Evolutionary conservation across 2,113 vertebrate species (phyloP).

Genomic region (Ochotona princeps): DNA sequence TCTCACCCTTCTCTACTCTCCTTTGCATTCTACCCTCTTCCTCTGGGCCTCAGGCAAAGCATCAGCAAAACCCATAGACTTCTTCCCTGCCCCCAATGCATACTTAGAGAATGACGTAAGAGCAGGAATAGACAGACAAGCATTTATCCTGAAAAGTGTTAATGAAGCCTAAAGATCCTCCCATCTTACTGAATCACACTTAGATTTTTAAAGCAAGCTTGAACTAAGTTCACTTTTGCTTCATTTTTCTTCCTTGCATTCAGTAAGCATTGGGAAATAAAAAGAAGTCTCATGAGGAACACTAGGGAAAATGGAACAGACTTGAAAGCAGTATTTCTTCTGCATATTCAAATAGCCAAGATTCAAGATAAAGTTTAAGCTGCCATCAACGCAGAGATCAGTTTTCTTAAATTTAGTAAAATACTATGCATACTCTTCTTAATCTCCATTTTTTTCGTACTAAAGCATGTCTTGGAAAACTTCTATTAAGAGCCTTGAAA

Average conservation of each 20-base stretch:
- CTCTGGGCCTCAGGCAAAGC: background rate
- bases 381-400: background rate
- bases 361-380: constrained; percentile 17
- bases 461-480: constrained; percentile 12
- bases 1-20: background rate
- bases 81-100: background rate
- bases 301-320: background rate
- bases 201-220: background rate
- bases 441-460: constrained; percentile 7
- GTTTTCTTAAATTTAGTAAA: constrained; percentile 18
- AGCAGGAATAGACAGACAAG: background rate
- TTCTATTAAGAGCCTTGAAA: background rate
- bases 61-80: background rate
- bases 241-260: background rate
- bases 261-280: background rate
- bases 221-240: constrained; percentile 42
- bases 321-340: constrained; percentile 21
- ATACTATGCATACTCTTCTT: background rate
- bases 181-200: background rate
- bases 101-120: background rate
- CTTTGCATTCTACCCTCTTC: background rate
- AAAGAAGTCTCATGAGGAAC: background rate
- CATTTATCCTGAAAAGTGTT: background rate
- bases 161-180: constrained; percentile 17
- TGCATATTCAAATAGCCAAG: background rate